Base-by-base conservation (phyloP, 2,113 vertebrate genomes). In the Siphamia tubifer region DNA sequence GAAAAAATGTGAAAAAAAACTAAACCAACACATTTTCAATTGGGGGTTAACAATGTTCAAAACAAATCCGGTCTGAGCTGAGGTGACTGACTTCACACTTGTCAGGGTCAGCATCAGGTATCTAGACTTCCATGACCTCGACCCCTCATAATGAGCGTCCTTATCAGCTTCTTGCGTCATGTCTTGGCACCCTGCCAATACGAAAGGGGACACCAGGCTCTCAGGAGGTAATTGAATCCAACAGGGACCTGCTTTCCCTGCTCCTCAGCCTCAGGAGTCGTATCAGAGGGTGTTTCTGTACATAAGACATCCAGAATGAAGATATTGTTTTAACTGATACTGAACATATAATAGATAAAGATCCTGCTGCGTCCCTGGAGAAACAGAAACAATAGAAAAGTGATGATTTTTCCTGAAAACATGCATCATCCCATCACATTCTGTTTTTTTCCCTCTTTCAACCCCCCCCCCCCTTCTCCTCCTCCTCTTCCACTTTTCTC, bases 321-420 rank as follows among this genome's bases (percentile, higher is more conserved):
- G n/a, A n/a, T n/a, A n/a, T n/a, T n/a, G n/a, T n/a, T n/a, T n/a
- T n/a, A n/a, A n/a, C n/a, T n/a, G n/a, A n/a, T n/a, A n/a, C n/a
- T n/a, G n/a, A n/a, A n/a, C n/a, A n/a, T n/a, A n/a, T n/a, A n/a
- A n/a, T n/a, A n/a, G n/a, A n/a, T n/a, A n/a, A n/a, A n/a, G n/a
- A n/a, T n/a, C n/a, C n/a, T n/a, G n/a, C n/a, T n/a, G n/a, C n/a
- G n/a, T n/a, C n/a, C n/a, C n/a, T n/a, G n/a, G n/a, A 53, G 6
- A 16, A 7, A 15, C 16, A 31, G 8, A 35, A 53, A 28, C 10
- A 28, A 36, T 28, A 23, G 10, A 11, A 53, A 45, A 68, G 28
- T 36, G 68, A 77, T 74, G 57, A n/a, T 83, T 85, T 80, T 77
- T 74, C 32, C 66, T 67, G 40, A 75, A 67, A 88, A 84, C 53